Evolutionary conservation across 2,113 vertebrate genomes (phyloP).

Genomic region (Promerops cafer): DNA sequence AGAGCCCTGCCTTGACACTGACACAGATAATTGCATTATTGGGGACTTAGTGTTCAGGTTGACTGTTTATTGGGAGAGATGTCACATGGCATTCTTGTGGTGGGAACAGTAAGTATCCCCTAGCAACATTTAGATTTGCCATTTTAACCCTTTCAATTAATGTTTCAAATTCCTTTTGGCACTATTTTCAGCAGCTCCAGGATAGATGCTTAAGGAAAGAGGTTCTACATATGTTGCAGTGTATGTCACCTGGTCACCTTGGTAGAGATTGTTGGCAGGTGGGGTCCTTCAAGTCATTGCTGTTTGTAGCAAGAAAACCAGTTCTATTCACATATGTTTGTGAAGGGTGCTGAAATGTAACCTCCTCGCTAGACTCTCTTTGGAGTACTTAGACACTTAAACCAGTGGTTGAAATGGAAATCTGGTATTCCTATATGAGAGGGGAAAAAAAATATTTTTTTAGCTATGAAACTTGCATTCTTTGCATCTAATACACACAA

Average conservation of each 20-base stretch:
- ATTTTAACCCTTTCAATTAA: background rate
- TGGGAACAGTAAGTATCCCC: background rate
- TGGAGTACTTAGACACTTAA: background rate
- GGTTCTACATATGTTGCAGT: rapidly evolving
- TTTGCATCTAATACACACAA: background rate
- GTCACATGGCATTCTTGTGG: background rate
- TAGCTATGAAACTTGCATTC: background rate
- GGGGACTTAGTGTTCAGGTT: slow-evolving; percentile 31
- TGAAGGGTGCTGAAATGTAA: background rate
- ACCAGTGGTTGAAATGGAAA: background rate
- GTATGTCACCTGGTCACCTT: background rate
- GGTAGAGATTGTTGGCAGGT: background rate
- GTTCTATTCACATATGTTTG: background rate
- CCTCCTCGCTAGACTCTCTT: background rate
- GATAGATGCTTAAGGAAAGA: background rate
- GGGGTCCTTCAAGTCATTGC: background rate
- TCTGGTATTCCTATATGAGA: background rate
- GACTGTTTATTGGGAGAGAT: background rate
- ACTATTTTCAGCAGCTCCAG: background rate
- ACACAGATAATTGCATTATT: slow-evolving; percentile 39
- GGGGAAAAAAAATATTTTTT: background rate
- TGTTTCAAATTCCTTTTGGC: background rate
- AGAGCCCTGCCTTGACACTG: slow-evolving; percentile 16
- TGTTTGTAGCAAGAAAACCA: background rate
- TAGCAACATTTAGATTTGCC: background rate